phyloP scores from a whole-genome alignment of 1,140 invertebrate genomes.

The Dinoponera quadriceps region DNA sequence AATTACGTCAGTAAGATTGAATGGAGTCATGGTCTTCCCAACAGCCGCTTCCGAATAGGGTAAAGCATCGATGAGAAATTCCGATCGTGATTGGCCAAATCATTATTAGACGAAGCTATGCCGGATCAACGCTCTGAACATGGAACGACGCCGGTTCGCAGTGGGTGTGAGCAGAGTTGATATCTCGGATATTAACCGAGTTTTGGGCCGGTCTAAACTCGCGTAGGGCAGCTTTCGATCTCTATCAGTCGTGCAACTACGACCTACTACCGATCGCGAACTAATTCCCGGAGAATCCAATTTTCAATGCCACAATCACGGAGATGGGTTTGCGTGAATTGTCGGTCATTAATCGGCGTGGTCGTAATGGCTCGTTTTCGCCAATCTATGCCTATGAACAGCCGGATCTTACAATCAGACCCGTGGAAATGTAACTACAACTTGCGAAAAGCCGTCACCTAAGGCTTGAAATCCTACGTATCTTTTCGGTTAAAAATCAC shows the following conservation, averaged over 20 bases:
- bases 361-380: neutral
- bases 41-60: neutral
- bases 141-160: neutral
- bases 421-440: neutral
- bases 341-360: constrained; percentile 40
- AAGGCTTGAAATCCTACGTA: neutral
- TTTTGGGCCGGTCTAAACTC: neutral
- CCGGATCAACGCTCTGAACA: neutral
- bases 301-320: constrained; percentile 30
- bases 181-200: neutral
- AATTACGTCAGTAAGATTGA: neutral
- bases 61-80: neutral
- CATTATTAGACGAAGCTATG: neutral
- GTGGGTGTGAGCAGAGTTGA: neutral
- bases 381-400: constrained; percentile 9
- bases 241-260: constrained; percentile 3
- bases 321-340: constrained; percentile 49
- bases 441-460: neutral
- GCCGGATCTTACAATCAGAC: constrained; percentile 24
- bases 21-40: neutral
- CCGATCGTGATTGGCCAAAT: constrained; percentile 8
- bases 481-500: constrained; percentile 8
- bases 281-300: constrained; percentile 37
- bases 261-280: constrained; percentile 27
- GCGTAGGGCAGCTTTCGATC: neutral